Base-by-base conservation (phyloP, 2,797 vertebrate genomes). In the Mionectes olivaceus region DNA sequence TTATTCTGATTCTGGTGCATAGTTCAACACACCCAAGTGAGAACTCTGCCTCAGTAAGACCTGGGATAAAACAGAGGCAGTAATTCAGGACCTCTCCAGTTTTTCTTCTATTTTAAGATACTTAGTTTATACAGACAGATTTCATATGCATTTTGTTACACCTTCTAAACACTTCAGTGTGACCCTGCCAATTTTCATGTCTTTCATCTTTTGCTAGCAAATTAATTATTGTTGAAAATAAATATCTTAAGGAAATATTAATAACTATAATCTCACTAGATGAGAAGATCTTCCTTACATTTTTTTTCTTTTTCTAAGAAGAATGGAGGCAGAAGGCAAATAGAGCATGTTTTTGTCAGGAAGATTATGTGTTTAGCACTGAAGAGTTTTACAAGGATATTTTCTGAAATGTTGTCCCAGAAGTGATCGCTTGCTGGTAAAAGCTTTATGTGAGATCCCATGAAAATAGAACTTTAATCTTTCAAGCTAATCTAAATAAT, bases 401-500 rank as follows among this genome's bases (percentile, higher is more conserved):
- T 93, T 96, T 87, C 89, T 93, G 82, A 93, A 95, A 80, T 78
- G 47, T 69, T 96, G 56, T 94, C 96, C 87, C 93, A 89, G 78
- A 94, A 96, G 92, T 88, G 92, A 95, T 97, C 75, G 64, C 60
- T 96, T 93, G 46, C 93, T 97, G 47, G 77, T 95, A 90, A 95
- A 96, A 96, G 83, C 87, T 90, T 96, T 96, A 75, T 92, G 56
- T 77, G 93, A 92, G 75, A 70, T 89, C 90, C 79, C 88, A 73
- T 91, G 89, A 93, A 97, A 96, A 92, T 7, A 76, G 56, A 97
- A 82, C 78, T 89, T 93, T 87, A 95, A 91, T 95, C 87, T 89
- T 71, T 83, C 75, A 90, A 83, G 50, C 32, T 90, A 89, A 95
- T 97, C 85, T 96, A 91, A 96, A 95, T 95, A 96, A 96, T 96